Conservation (phyloP, 2,113 vertebrate genomes). For the Paracanthobrama guichenoti region DNA sequence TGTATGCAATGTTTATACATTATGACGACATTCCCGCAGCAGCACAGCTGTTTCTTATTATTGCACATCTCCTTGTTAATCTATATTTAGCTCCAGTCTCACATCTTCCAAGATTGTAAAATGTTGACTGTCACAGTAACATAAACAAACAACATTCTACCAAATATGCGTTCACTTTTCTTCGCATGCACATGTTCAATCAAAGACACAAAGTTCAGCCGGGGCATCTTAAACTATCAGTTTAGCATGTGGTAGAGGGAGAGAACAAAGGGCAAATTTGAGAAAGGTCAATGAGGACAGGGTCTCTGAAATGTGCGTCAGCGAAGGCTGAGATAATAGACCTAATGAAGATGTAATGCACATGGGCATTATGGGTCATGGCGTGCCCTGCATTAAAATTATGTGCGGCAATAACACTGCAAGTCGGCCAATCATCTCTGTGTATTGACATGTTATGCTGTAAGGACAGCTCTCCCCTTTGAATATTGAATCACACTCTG, state of each 20-base stretch:
- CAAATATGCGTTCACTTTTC: not conserved
- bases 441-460: constrained; percentile 14
- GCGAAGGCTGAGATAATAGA: constrained; percentile 45
- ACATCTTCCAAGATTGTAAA: not conserved
- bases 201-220: constrained; percentile 49
- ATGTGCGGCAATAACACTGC: constrained; percentile 18
- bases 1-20: too few species aligned
- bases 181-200: constrained; percentile 54
- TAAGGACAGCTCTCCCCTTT: not conserved
- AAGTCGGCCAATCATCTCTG: constrained; percentile 18
- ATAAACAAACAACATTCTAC: constrained; percentile 5
- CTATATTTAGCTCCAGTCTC: not conserved
- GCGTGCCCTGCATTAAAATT: constrained; percentile 37
- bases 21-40: constrained; percentile 14
- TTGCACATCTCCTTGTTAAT: not conserved
- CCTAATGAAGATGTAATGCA: constrained; percentile 58
- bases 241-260: constrained; percentile 35
- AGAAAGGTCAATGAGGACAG: constrained; percentile 52
- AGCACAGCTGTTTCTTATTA: constrained; percentile 25
- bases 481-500: constrained; percentile 21
- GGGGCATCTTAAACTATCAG: constrained; percentile 46
- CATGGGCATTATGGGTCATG: constrained; percentile 30
- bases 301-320: constrained; percentile 27
- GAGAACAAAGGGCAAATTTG: not conserved
- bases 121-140: not conserved